Evolutionary conservation across 2,888 invertebrate species (phyloP).

Genomic region (Xestia c-nigrum): DNA sequence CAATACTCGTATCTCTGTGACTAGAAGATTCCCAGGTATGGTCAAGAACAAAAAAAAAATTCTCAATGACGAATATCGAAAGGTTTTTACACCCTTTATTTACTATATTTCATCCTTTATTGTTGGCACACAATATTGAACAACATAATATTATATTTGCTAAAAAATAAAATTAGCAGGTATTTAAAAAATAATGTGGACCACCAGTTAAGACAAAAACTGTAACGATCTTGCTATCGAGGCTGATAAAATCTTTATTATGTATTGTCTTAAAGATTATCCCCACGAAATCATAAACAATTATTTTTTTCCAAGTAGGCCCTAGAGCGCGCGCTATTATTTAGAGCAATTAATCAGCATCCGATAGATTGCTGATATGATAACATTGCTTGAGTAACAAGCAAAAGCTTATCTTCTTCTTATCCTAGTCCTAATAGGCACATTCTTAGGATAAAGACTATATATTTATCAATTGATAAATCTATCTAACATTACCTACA

Average conservation of each 20-base stretch:
- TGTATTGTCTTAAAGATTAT: slow-evolving; percentile 25
- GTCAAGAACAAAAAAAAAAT: too few species aligned
- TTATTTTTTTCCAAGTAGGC: slow-evolving; percentile 2
- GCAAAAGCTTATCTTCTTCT: slow-evolving; percentile 17
- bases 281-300: background rate
- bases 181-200: background rate
- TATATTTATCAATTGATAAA: slow-evolving; percentile 8
- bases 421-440: slow-evolving; percentile 22
- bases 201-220: slow-evolving; percentile 13
- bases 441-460: slow-evolving; percentile 36
- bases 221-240: background rate
- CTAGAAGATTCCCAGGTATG: too few species aligned
- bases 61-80: too few species aligned
- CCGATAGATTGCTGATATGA: slow-evolving; percentile 42
- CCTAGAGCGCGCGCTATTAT: slow-evolving; percentile 22
- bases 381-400: slow-evolving; percentile 18
- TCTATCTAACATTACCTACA: background rate
- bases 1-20: too few species aligned
- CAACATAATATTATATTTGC: too few species aligned
- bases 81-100: too few species aligned
- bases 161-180: background rate
- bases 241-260: slow-evolving; percentile 40
- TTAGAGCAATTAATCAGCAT: slow-evolving; percentile 46
- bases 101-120: too few species aligned
- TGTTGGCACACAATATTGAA: too few species aligned